Percentiles rank a stretch among this genome's conserved stretches.
These are phyloP conservation scores for Polymixis lichenea DNA, from an alignment of 2,888 invertebrate genomes.

Conservation along the genomic window DNA sequence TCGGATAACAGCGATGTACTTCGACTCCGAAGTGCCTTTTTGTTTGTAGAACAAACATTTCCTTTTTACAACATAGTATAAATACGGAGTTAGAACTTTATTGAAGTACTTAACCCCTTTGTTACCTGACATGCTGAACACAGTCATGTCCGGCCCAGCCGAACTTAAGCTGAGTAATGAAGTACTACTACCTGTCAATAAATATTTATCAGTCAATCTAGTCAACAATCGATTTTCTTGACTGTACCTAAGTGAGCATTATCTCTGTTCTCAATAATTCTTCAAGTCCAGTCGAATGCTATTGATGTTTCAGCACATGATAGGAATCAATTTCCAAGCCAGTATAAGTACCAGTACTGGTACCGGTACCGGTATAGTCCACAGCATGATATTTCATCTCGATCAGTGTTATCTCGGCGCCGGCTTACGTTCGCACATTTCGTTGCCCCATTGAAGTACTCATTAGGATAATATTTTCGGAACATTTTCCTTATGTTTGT, in stretches of 20 bases:
- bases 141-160: too few relatives aligned
- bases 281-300: background rate
- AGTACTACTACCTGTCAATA: background rate
- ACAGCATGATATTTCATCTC: background rate
- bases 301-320: background rate
- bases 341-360: too few relatives aligned
- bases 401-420: background rate
- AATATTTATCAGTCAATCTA: background rate
- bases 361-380: background rate
- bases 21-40: background rate
- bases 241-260: background rate
- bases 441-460: constrained; percentile 1
- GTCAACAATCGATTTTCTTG: background rate
- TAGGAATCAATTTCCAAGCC: background rate
- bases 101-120: background rate
- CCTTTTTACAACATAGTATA: background rate
- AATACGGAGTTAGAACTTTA: background rate
- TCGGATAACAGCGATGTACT: background rate
- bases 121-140: too few relatives aligned
- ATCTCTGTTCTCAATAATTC: background rate
- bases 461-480: constrained; percentile 19
- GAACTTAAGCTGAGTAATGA: too few relatives aligned
- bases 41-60: too few relatives aligned
- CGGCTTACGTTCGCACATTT: constrained; percentile 9
- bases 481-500: constrained; percentile 29